Percentiles rank a stretch among this genome's conserved stretches.
These are phyloP conservation scores for Lithosia quadra DNA, from an alignment of 2,888 invertebrate species.

Conservation along the genomic window DNA sequence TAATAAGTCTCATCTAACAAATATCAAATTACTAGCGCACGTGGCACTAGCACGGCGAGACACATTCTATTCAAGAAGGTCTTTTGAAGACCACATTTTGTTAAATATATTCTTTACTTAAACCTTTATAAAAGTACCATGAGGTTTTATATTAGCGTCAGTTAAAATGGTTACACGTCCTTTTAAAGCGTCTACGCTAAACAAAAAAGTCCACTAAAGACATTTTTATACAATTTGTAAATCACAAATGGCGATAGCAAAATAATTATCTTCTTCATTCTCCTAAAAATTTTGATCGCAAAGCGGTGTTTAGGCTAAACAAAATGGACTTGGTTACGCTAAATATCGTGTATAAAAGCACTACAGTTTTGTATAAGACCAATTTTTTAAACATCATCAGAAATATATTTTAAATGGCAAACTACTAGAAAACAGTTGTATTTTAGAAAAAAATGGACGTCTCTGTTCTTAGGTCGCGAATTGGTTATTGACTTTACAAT, in stretches of 20 bases:
- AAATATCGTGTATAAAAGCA: slow-evolving; percentile 85
- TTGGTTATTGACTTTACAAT: slow-evolving; percentile 77
- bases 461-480: slow-evolving; percentile 85
- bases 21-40: slow-evolving; percentile 64
- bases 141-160: slow-evolving; percentile 60
- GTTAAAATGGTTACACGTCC: slow-evolving; percentile 71
- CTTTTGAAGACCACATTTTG: slow-evolving; percentile 76
- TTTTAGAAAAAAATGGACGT: slow-evolving; percentile 87
- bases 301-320: slow-evolving; percentile 85
- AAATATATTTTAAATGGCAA: slow-evolving; percentile 85
- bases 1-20: slow-evolving; percentile 71
- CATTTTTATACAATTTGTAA: slow-evolving; percentile 66
- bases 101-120: slow-evolving; percentile 67
- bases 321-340: slow-evolving; percentile 86
- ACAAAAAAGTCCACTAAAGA: slow-evolving; percentile 63
- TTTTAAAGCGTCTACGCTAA: slow-evolving; percentile 70
- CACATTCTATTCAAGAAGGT: slow-evolving; percentile 65
- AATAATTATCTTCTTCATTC: slow-evolving; percentile 68
- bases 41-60: slow-evolving; percentile 65
- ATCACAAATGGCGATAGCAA: slow-evolving; percentile 79
- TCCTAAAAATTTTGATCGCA: slow-evolving; percentile 73
- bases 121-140: slow-evolving; percentile 72
- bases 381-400: slow-evolving; percentile 82
- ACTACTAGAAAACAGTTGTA: slow-evolving; percentile 80
- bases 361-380: slow-evolving; percentile 84